phyloP scores from a whole-genome alignment of 2,797 vertebrate species.

The Pagetopsis macropterus region DNA sequence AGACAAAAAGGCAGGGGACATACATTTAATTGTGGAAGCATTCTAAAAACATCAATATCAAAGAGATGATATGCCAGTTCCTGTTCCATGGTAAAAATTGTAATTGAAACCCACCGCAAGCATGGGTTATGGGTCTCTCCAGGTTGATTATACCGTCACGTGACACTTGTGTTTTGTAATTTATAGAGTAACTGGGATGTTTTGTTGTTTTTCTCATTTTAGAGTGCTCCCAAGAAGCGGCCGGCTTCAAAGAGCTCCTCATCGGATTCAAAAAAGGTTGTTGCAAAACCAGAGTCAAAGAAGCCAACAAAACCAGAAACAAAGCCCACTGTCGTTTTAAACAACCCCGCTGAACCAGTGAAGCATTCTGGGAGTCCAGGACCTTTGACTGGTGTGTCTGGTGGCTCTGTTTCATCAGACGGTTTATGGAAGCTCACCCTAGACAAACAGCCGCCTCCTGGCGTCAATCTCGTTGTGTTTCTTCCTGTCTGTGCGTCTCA shows the following conservation, averaged over 20 bases:
- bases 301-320: not conserved
- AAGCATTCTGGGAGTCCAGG: conserved; percentile 11
- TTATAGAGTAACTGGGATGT: not conserved
- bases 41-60: not conserved
- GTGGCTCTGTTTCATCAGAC: conserved; percentile 23
- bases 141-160: not conserved
- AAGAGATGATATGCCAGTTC: not conserved
- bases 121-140: not conserved
- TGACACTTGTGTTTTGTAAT: not conserved
- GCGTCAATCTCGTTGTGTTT: conserved; percentile 74
- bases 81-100: not conserved
- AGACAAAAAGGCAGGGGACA: not conserved
- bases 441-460: conserved; percentile 69
- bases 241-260: conserved; percentile 33
- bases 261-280: not conserved
- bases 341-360: not conserved
- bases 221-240: conserved; percentile 64
- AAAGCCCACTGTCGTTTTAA: not conserved
- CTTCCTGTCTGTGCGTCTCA: conserved; percentile 64
- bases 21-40: not conserved
- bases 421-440: conserved; percentile 75
- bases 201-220: conserved; percentile 32
- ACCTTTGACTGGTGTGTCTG: not conserved
- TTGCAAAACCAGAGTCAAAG: not conserved
- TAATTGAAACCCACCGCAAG: not conserved